A percentile compares a stretch with the other conserved stretches of the same genome.
These are phyloP conservation scores for Phaedon cochleariae DNA, from an alignment of 2,888 invertebrate genomes.

Conservation along the genomic window DNA sequence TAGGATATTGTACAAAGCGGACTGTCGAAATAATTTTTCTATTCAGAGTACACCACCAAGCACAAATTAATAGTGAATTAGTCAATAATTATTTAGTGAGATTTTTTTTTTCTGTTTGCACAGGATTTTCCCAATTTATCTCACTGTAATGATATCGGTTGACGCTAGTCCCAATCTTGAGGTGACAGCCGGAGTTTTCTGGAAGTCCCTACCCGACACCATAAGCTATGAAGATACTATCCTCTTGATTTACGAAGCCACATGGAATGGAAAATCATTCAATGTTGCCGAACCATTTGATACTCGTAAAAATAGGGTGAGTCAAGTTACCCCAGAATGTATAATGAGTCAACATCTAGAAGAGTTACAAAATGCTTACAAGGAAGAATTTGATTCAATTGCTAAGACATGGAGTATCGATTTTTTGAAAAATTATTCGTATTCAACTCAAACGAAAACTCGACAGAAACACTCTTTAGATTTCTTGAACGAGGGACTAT, in stretches of 20 bases:
- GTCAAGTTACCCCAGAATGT: background rate
- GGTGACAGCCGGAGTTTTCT: conserved; percentile 29
- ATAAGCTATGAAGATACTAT: conserved; percentile 33
- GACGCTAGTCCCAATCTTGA: conserved; percentile 3
- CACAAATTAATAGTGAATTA: too few relatives aligned
- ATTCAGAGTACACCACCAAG: too few relatives aligned
- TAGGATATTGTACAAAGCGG: too few relatives aligned
- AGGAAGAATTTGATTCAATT: background rate
- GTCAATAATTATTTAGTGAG: too few relatives aligned
- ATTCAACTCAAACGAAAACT: background rate
- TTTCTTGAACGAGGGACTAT: conserved; percentile 25
- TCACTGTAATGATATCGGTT: too few relatives aligned
- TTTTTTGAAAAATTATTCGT: conserved; percentile 1
- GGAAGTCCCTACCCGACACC: conserved; percentile 29
- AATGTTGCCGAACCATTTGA: background rate
- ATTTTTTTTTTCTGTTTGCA: too few relatives aligned
- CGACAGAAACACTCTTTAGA: conserved; percentile 12
- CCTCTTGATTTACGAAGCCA: conserved; percentile 24
- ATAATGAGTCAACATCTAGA: background rate
- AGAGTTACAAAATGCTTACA: background rate
- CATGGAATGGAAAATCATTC: conserved; percentile 4
- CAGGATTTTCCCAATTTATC: too few relatives aligned
- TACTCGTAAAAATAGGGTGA: background rate
- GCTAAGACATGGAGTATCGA: conserved; percentile 1
- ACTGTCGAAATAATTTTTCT: too few relatives aligned